A percentile compares a stretch with the other conserved stretches of the same genome.
These are phyloP conservation scores for Hemibates koningsi DNA, from an alignment of 2,113 vertebrate species.

Conservation along the genomic window DNA sequence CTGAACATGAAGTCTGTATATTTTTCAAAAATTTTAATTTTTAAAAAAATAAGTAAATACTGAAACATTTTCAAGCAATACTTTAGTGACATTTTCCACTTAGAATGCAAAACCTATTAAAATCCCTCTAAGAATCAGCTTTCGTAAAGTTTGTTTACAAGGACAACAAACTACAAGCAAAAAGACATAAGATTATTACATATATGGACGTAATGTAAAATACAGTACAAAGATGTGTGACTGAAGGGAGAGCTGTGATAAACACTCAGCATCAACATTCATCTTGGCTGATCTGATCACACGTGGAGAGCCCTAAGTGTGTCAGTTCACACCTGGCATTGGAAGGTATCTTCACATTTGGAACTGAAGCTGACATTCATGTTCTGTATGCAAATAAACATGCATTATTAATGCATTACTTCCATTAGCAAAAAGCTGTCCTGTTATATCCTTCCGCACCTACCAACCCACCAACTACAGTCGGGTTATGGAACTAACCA, in stretches of 20 bases:
- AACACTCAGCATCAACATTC: background rate
- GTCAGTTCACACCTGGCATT: background rate
- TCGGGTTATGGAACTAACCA: background rate
- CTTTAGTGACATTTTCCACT: background rate
- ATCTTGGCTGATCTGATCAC: background rate
- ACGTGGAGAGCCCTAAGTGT: background rate
- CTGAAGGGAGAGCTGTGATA: background rate
- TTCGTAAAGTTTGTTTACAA: background rate
- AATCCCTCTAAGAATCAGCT: background rate
- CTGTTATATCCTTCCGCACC: background rate
- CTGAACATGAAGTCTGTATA: background rate
- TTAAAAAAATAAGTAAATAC: fast-evolving
- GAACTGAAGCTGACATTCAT: background rate
- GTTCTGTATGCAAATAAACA: background rate
- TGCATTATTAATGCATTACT: background rate
- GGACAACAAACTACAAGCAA: background rate
- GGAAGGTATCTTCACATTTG: background rate
- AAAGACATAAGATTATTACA: background rate
- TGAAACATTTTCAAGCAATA: background rate
- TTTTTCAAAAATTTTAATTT: background rate
- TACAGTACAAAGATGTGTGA: background rate
- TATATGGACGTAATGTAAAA: background rate
- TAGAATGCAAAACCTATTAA: background rate
- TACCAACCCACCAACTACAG: background rate
- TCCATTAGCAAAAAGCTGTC: background rate